phyloP scores from a whole-genome alignment of 2,797 vertebrate genomes.

The Argentina silus region DNA sequence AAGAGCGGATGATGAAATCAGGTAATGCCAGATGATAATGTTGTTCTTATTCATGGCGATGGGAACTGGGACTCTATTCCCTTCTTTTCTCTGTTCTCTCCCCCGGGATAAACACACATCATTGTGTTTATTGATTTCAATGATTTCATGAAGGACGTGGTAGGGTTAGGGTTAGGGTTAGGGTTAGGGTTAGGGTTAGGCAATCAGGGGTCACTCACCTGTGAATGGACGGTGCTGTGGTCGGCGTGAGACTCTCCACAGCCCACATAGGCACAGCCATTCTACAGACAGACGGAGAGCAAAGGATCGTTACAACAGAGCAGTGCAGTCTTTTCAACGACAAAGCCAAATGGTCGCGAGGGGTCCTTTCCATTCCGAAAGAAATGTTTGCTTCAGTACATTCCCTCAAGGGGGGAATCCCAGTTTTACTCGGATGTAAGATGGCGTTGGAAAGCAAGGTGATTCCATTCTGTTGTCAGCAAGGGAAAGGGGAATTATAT shows the following conservation, averaged over 20 bases:
- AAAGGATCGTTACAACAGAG: not conserved
- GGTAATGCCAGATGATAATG: slow-evolving; percentile 27
- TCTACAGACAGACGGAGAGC: slow-evolving; percentile 75
- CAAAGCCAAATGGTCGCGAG: too few species aligned
- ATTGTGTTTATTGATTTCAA: not conserved
- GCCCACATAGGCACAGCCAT: slow-evolving; percentile 93
- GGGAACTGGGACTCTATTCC: slow-evolving; percentile 18
- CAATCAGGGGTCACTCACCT: slow-evolving; percentile 79
- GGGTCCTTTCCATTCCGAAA: too few species aligned
- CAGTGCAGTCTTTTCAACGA: not conserved
- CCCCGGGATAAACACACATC: not conserved
- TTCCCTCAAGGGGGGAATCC: too few species aligned
- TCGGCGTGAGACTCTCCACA: slow-evolving; percentile 96
- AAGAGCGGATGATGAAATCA: slow-evolving; percentile 43
- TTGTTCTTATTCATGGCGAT: slow-evolving; percentile 10
- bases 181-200: too few species aligned
- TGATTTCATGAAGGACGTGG: not conserved
- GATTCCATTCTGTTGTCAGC: too few species aligned
- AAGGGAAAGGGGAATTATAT: too few species aligned
- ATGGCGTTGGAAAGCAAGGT: too few species aligned
- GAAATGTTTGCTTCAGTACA: too few species aligned
- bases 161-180: not conserved
- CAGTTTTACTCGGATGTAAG: too few species aligned
- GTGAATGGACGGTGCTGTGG: slow-evolving; percentile 97
- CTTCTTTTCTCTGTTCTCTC: slow-evolving; percentile 11